These are phyloP conservation scores for Pseudopodoces humilis DNA, from an alignment of 2,113 vertebrate genomes.

Conservation along the genomic window DNA sequence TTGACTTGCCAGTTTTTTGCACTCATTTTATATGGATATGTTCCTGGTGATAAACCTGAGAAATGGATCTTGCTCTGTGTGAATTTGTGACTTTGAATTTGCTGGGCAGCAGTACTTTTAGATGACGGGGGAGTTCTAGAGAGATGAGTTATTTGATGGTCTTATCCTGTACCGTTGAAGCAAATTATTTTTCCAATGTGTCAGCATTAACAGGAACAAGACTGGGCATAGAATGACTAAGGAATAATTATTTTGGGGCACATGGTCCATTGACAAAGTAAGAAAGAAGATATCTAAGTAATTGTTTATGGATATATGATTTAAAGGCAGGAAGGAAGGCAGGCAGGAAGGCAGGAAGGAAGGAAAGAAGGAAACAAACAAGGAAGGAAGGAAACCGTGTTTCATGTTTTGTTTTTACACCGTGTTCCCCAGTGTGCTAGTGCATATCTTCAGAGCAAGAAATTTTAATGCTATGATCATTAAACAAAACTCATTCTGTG, in stretches of 20 bases:
- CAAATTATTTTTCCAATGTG: background rate
- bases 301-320: background rate
- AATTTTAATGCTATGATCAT: conserved; percentile 30
- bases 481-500: conserved; percentile 61
- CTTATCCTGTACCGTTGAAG: background rate
- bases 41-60: background rate
- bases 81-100: background rate
- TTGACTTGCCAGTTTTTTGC: background rate
- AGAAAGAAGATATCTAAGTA: background rate
- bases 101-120: background rate
- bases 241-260: background rate
- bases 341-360: background rate
- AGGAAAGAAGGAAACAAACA: too few species aligned
- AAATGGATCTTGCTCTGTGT: background rate
- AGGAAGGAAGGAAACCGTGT: background rate
- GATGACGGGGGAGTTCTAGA: background rate
- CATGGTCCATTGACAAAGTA: background rate
- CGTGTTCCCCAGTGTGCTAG: background rate
- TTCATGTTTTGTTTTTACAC: background rate
- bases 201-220: background rate
- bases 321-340: background rate
- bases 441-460: background rate
- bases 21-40: background rate
- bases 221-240: background rate
- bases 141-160: background rate